Percentiles rank a stretch among this genome's conserved stretches.
Evolutionary conservation across 2,113 vertebrate species (phyloP).

Genomic region (Zingel zingel): DNA sequence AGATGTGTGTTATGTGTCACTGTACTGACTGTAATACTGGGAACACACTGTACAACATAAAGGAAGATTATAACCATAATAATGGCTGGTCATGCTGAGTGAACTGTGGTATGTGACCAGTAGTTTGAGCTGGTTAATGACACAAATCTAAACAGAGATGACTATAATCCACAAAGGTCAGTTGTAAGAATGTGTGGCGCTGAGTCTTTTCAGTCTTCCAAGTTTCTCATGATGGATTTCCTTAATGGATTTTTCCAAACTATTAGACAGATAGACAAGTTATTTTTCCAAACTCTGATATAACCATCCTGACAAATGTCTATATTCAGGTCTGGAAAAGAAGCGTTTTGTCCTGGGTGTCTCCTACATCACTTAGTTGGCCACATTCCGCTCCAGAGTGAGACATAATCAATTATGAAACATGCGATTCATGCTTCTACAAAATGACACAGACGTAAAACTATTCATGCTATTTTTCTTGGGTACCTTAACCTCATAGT

Average conservation of each 20-base stretch:
- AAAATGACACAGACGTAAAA: conserved; percentile 24
- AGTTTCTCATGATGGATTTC: conserved; percentile 4
- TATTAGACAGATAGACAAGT: not conserved
- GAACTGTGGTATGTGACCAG: not conserved
- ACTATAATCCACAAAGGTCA: not conserved
- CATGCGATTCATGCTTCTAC: conserved; percentile 12
- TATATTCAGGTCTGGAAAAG: not conserved
- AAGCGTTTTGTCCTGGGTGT: conserved; percentile 5
- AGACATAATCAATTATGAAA: conserved; percentile 39
- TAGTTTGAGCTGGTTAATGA: not conserved
- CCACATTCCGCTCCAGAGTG: conserved; percentile 15
- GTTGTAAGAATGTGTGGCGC: not conserved
- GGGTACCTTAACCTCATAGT: not conserved
- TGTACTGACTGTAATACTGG: not conserved
- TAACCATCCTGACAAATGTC: not conserved
- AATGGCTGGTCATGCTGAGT: not conserved
- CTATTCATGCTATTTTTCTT: conserved; percentile 26
- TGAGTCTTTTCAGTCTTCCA: not conserved
- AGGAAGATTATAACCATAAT: not conserved
- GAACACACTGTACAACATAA: conserved; percentile 13
- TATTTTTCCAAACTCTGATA: conserved; percentile 9
- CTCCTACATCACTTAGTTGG: conserved; percentile 16
- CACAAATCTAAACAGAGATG: not conserved
- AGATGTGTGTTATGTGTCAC: not conserved
- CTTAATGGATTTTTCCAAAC: not conserved